Evolutionary conservation across 92 coral and sea anemone species (phyloP).

Genomic region (Actinostola sp.): DNA sequence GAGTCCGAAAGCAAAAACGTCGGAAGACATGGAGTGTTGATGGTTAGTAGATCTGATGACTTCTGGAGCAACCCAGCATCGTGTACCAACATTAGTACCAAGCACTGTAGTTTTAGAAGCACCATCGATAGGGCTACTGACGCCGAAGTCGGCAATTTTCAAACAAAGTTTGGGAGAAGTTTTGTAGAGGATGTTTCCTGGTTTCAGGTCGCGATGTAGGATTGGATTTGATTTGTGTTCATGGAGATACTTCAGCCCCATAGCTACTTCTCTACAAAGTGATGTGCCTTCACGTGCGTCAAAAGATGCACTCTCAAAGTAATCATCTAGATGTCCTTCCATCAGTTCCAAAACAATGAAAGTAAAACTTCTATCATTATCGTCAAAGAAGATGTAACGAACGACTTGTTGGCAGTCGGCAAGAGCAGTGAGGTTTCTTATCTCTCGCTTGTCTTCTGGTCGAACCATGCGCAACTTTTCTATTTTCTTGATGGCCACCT

Average conservation of each 20-base stretch:
- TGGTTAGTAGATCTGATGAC: not conserved
- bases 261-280: conserved; percentile 3
- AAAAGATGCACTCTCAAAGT: conserved; percentile 19
- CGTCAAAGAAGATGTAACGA: not conserved
- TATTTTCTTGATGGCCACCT: conserved; percentile 41
- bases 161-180: conserved; percentile 33
- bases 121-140: not conserved
- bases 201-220: conserved; percentile 68
- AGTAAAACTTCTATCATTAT: conserved; percentile 3
- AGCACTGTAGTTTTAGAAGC: conserved; percentile 12
- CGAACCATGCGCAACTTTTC: conserved; percentile 9
- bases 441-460: conserved; percentile 32
- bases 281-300: not conserved
- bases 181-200: conserved; percentile 65
- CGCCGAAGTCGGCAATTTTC: conserved; percentile 52
- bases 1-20: conserved; percentile 38
- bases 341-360: conserved; percentile 60
- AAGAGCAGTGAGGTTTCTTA: conserved; percentile 21
- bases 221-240: conserved; percentile 8
- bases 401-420: conserved; percentile 34
- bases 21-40: conserved; percentile 16
- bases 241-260: conserved; percentile 49
- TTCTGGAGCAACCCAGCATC: conserved; percentile 52
- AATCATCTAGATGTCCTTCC: conserved; percentile 63
- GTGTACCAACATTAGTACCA: conserved; percentile 25